Evolutionary conservation across 2,797 vertebrate species (phyloP).

Genomic region (Ctenopoma multispine): DNA sequence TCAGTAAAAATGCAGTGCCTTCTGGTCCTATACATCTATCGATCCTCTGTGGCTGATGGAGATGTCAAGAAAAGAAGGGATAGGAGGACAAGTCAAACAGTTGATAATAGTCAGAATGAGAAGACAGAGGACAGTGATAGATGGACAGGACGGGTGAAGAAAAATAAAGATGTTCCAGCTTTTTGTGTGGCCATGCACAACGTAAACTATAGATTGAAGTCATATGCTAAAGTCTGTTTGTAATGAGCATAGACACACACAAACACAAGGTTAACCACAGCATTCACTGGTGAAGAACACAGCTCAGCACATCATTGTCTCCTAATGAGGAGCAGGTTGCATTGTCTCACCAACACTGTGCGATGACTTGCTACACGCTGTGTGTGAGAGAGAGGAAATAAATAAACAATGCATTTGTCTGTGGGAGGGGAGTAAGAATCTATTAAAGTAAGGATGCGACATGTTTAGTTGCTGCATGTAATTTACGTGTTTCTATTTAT

Average conservation of each 20-base stretch:
- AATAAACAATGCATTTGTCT: slow-evolving; percentile 45
- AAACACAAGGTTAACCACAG: slow-evolving; percentile 68
- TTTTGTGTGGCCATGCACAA: slow-evolving; percentile 47
- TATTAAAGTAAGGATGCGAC: slow-evolving; percentile 58
- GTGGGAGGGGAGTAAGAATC: slow-evolving; percentile 48
- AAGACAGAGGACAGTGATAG: slow-evolving; percentile 20
- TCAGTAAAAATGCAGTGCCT: slow-evolving; percentile 54
- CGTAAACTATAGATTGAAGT: slow-evolving; percentile 52
- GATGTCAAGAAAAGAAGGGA: slow-evolving; percentile 65
- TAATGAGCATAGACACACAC: slow-evolving; percentile 63
- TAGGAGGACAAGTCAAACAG: slow-evolving; percentile 49
- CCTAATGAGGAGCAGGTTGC: slow-evolving; percentile 67
- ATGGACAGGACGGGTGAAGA: background rate
- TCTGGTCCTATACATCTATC: slow-evolving; percentile 70
- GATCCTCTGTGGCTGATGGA: slow-evolving; percentile 76
- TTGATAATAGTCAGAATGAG: slow-evolving; percentile 40
- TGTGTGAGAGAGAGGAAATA: slow-evolving; percentile 27
- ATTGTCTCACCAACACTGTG: slow-evolving; percentile 45
- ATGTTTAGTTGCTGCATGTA: slow-evolving; percentile 61
- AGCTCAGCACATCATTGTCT: slow-evolving; percentile 72
- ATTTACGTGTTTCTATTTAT: slow-evolving; percentile 72
- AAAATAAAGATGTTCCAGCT: slow-evolving; percentile 25
- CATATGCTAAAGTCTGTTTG: slow-evolving; percentile 54
- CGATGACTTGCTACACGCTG: slow-evolving; percentile 13
- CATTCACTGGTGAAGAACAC: slow-evolving; percentile 57